These are phyloP conservation scores for Todus mexicanus DNA, from an alignment of 2,797 vertebrate genomes.

Conservation along the genomic window DNA sequence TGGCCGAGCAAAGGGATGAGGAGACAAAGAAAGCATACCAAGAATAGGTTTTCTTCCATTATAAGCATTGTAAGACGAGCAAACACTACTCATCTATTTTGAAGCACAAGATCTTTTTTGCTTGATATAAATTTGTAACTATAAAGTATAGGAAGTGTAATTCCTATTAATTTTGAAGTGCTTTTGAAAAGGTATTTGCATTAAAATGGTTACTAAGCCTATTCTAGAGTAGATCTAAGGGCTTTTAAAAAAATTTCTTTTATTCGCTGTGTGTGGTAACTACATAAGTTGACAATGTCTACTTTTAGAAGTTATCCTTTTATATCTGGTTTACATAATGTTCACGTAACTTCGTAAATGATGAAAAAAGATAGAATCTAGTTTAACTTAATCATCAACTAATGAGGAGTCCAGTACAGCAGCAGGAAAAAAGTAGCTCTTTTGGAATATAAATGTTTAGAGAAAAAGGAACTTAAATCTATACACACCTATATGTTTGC, in stretches of 20 bases:
- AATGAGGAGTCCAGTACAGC: neutral
- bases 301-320: neutral
- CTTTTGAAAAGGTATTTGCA: neutral
- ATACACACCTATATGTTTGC: neutral
- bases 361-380: neutral
- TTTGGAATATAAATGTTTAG: neutral
- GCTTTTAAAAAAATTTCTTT: neutral
- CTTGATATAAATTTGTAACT: neutral
- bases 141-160: neutral
- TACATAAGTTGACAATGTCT: neutral
- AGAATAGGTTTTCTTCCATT: neutral
- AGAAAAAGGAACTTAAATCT: neutral
- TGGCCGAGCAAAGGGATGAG: neutral
- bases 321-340: neutral
- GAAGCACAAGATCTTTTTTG: neutral
- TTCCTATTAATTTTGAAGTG: neutral
- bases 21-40: neutral
- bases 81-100: neutral
- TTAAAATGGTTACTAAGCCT: neutral
- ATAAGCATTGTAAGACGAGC: accelerated
- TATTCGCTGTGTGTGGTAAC: neutral
- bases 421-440: neutral
- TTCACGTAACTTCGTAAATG: neutral
- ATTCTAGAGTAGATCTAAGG: neutral
- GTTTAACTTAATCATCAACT: neutral